Evolutionary conservation across 2,888 invertebrate genomes (phyloP).

Genomic region (Parnassius apollo): DNA sequence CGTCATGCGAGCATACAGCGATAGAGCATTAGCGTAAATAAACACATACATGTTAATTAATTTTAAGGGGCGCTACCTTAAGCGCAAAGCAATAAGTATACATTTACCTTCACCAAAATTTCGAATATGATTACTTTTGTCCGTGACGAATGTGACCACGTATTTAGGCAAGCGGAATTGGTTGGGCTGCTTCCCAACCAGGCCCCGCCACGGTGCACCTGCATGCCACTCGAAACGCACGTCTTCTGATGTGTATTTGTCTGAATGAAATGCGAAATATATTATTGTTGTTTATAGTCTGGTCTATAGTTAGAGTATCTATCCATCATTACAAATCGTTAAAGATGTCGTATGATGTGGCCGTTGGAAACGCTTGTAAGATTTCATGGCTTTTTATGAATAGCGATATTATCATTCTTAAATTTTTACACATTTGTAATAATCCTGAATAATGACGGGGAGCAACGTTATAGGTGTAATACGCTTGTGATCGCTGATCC

Average conservation of each 20-base stretch:
- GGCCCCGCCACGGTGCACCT: constrained; percentile 74
- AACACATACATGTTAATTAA: constrained; percentile 55
- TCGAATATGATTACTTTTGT: constrained; percentile 82
- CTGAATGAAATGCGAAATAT: constrained; percentile 43
- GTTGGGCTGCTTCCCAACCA: constrained; percentile 75
- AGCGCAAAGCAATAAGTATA: constrained; percentile 77
- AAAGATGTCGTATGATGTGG: too few relatives aligned
- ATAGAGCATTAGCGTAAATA: constrained; percentile 55
- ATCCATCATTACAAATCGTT: too few relatives aligned
- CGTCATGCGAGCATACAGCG: constrained; percentile 39
- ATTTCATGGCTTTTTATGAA: too few relatives aligned
- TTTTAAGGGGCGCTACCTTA: constrained; percentile 63
- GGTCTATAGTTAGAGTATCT: too few relatives aligned
- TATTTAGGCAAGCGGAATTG: constrained; percentile 83
- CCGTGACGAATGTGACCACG: constrained; percentile 82
- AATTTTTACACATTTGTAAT: too few relatives aligned
- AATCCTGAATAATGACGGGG: too few relatives aligned
- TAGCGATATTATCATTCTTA: too few relatives aligned
- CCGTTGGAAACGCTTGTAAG: too few relatives aligned
- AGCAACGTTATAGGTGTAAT: too few relatives aligned
- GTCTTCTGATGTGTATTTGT: constrained; percentile 82
- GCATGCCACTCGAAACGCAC: constrained; percentile 84
- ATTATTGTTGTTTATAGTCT: too few relatives aligned
- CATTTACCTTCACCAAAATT: constrained; percentile 84
- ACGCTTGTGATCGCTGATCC: too few relatives aligned